These are phyloP conservation scores for Aviceda subcristata DNA, from an alignment of 2,113 vertebrate genomes.

Conservation along the genomic window DNA sequence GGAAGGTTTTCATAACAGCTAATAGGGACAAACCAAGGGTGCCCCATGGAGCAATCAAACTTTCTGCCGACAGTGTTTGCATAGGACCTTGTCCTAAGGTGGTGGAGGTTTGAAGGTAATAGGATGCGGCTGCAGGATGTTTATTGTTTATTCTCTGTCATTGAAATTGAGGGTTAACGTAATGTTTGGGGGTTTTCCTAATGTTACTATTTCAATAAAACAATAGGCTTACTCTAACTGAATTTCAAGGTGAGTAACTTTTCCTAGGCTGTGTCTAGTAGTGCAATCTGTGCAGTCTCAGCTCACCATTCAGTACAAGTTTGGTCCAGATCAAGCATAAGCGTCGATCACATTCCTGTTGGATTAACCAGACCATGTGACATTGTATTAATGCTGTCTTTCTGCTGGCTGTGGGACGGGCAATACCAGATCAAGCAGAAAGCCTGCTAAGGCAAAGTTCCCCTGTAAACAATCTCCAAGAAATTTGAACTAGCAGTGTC, in stretches of 20 bases:
- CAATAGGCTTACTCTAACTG: neutral
- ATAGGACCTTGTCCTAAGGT: neutral
- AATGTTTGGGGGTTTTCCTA: neutral
- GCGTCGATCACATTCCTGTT: neutral
- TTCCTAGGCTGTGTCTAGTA: neutral
- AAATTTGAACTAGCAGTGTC: neutral
- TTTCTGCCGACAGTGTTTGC: neutral
- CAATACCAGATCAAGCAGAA: neutral
- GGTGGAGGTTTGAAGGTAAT: neutral
- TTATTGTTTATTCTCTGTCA: neutral
- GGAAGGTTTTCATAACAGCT: neutral
- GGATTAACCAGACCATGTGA: neutral
- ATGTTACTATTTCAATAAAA: neutral
- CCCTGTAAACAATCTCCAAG: neutral
- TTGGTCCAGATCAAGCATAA: neutral
- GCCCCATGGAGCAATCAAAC: rapidly evolving
- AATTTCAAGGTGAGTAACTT: neutral
- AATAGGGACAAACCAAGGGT: rapidly evolving
- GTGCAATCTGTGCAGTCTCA: neutral
- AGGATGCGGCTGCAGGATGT: neutral
- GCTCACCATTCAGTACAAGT: neutral
- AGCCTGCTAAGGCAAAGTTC: neutral
- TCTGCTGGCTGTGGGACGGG: neutral
- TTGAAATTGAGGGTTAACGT: neutral
- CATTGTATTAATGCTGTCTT: neutral